Conservation (phyloP, 2,113 vertebrate genomes). For the Clarias macrocephalus region DNA sequence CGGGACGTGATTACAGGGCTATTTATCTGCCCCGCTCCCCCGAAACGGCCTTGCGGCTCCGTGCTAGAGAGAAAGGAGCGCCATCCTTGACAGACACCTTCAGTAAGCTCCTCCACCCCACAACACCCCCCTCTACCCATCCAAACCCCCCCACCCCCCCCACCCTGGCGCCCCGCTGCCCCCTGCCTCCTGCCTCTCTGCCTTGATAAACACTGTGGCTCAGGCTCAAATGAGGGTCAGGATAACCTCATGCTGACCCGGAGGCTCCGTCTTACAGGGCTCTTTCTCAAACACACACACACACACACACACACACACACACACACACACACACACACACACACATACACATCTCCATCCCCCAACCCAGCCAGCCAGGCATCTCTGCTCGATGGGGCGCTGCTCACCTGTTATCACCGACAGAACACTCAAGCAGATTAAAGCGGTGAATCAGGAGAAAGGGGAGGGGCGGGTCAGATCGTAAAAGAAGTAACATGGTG, state of each 20-base stretch:
- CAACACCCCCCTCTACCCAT: slow-evolving; percentile 16
- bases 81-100: slow-evolving; percentile 69
- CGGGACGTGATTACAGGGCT: slow-evolving; percentile 56
- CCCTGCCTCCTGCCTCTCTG: slow-evolving; percentile 58
- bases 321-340: slow-evolving; percentile 26
- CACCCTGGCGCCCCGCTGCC: slow-evolving; percentile 15
- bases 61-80: slow-evolving; percentile 48
- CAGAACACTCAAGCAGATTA: background rate
- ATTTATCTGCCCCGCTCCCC: slow-evolving; percentile 59
- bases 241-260: slow-evolving; percentile 86
- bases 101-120: slow-evolving; percentile 50
- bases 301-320: slow-evolving; percentile 31
- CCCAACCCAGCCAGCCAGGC: slow-evolving; percentile 29
- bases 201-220: slow-evolving; percentile 79
- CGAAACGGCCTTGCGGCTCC: slow-evolving; percentile 67
- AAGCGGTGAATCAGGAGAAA: background rate
- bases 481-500: background rate
- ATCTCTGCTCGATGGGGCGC: slow-evolving; percentile 27
- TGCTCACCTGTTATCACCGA: slow-evolving; percentile 28
- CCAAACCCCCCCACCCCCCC: slow-evolving; percentile 10
- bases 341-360: background rate
- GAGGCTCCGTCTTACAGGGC: slow-evolving; percentile 76
- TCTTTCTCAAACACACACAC: slow-evolving; percentile 66
- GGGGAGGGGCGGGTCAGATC: background rate
- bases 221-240: slow-evolving; percentile 75